phyloP scores from a whole-genome alignment of 1,140 invertebrate species.

The Octopus bimaculoides region DNA sequence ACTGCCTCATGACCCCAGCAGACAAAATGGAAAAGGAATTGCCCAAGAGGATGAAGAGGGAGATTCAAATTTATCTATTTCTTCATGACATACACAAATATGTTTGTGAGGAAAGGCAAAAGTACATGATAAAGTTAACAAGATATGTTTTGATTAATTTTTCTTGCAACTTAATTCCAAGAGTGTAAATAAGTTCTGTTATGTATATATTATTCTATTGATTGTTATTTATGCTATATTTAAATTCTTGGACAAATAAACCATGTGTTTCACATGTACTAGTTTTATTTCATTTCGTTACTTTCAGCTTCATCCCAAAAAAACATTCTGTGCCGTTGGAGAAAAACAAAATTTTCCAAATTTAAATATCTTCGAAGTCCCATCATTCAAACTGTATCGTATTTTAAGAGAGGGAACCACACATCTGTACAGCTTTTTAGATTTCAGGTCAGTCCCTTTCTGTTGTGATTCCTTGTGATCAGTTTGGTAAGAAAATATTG shows the following conservation, averaged over 20 bases:
- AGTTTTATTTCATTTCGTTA: background rate
- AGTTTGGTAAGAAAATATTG: no score
- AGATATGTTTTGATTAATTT: background rate
- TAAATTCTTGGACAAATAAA: background rate
- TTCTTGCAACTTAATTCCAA: background rate
- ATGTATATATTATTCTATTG: background rate
- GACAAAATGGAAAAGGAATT: no score
- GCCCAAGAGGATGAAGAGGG: no score
- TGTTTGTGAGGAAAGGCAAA: no score
- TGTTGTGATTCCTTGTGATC: conserved; percentile 69
- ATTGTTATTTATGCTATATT: background rate
- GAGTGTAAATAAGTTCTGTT: background rate
- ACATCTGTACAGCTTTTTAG: conserved; percentile 69
- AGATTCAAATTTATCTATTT: no score
- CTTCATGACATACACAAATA: no score
- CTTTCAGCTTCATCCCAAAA: conserved; percentile 62
- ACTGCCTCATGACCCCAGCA: no score
- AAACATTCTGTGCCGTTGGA: conserved; percentile 75
- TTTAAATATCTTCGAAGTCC: conserved; percentile 82
- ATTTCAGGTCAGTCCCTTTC: conserved; percentile 68
- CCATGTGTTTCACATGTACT: background rate
- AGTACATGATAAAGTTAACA: background rate
- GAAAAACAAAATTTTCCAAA: conserved; percentile 69
- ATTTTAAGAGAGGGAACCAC: conserved; percentile 73
- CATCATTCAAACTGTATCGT: conserved; percentile 70